Evolutionary conservation across 2,113 vertebrate genomes (phyloP), one percentile per base, ranked within the genome.

Genomic region (Bostrychus sinensis): DNA sequence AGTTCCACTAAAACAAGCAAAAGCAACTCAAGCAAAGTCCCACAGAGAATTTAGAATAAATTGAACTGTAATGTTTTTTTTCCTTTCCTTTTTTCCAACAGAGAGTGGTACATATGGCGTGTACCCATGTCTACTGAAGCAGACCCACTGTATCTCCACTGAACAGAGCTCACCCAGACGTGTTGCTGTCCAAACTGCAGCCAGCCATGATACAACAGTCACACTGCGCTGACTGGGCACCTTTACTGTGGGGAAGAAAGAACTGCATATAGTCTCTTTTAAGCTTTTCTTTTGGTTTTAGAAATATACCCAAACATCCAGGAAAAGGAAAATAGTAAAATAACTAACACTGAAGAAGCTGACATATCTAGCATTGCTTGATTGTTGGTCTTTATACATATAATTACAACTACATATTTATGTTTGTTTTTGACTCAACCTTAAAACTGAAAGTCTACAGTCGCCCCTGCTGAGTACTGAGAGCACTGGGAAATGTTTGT

Each of bases 51-150:
- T 50, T 26, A 7, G 5, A 26, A 50, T 50, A 50, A 26, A 50
- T 16, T 50, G 23, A 50, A 26, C 46, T 8, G 22, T 26, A 22
- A 16, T 14, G 45, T 25, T 38, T 11, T 39, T 11, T 14, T 39
- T 16, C 13, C 30, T 7, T 7, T 8, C 8, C 30, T 32, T 8
- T 13, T 43, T 26, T 50, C 13, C 46, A 25, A 13, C 12, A 16
- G 43, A 7, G 43, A 14, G 46, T 8, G 23, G 12, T 50, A 50
- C 46, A 50, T 50, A 50, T 50, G 46, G 46, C 46, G 13, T 16
- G 46, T 50, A 3, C 46, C 46, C 46, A 50, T 25, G 23, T 16
- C 46, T 2, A 50, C 22, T 50, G 46, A 50, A 50, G 46, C 46
- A 23, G 9, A 26, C 23, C 46, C 13, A 28, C 22, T 25, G 46